Evolutionary conservation across 1,140 invertebrate genomes (phyloP), one percentile per base, ranked within the genome.

Genomic region (Panulirus ornatus): DNA sequence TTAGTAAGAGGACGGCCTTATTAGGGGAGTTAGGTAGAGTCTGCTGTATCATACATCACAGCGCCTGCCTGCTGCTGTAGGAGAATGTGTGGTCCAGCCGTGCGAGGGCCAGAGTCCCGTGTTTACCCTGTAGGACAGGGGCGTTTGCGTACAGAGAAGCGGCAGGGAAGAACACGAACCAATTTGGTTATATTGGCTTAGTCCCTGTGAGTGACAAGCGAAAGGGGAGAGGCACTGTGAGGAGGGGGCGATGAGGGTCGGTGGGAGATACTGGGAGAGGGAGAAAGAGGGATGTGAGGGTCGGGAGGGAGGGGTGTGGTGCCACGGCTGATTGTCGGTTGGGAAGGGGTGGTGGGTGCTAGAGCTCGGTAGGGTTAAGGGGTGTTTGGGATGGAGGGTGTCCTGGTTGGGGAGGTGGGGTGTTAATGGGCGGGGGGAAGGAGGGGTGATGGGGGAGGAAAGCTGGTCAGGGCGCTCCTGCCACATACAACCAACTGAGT

Each of bases 161-260:
- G 51, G 34, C 47, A 51, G 58, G n/a, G 58, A 38, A 44, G 47
- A 71, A 40, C 82, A 70, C 82, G 19, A 84, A 22, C 82, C 82
- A 70, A 44, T 70, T 71, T 70, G 63, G 58, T 30, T 38, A 84
- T 71, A 84, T 40, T 47, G 40, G 82, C 40, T 70, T 71, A 83
- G 30, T 66, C 54, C 34, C 27, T n/a, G 79, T 83, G 79, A 83
- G 38, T 84, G 82, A 70, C 82, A 71, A 42, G 16, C 19, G 9
- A 30, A 40, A 66, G 36, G 47, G 40, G 34, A 9, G 54, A 34
- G 5, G n/a, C 30, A 22, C 11, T n/a, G 34, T 70, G 71, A 36
- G 63, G 38, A n/a, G n/a, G 63, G 34, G 44, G n/a, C 36, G 11
- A 66, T 44, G 27, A 71, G 66, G 47, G 27, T 14, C 16, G 66